These are phyloP conservation scores for Parotia lawesii DNA, from an alignment of 2,113 vertebrate species.

Conservation along the genomic window DNA sequence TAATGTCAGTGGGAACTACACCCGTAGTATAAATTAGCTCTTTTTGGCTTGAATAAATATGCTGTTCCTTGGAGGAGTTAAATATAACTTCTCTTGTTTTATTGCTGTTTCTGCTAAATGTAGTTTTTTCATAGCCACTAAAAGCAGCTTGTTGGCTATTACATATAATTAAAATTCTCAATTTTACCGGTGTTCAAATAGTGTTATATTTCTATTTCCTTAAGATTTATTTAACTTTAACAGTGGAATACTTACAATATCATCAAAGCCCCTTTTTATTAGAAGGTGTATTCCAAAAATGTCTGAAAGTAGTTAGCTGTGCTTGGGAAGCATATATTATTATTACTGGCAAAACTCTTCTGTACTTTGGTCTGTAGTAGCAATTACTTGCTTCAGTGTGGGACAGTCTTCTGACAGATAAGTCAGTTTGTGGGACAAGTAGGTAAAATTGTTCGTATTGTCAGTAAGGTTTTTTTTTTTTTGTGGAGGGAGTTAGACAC, in stretches of 20 bases:
- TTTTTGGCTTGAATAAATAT: conserved; percentile 45
- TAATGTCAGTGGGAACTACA: conserved; percentile 51
- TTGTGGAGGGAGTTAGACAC: neutral
- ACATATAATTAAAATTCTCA: conserved; percentile 34
- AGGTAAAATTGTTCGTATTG: neutral
- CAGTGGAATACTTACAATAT: conserved; percentile 17
- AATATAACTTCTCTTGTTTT: conserved; percentile 40
- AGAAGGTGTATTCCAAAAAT: conserved; percentile 17
- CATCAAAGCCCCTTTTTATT: conserved; percentile 27
- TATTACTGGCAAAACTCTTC: neutral
- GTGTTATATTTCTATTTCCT: conserved; percentile 30
- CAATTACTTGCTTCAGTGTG: neutral
- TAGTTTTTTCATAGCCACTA: conserved; percentile 24
- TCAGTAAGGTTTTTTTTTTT: neutral
- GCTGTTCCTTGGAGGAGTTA: conserved; percentile 41
- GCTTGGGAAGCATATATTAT: neutral
- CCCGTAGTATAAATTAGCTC: conserved; percentile 38
- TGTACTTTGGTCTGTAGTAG: neutral
- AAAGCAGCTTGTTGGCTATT: conserved; percentile 31
- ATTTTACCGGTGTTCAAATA: conserved; percentile 20
- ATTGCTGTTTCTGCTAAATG: conserved; percentile 42
- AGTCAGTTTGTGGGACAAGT: neutral
- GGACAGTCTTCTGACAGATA: neutral
- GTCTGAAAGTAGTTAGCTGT: neutral
- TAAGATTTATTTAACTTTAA: conserved; percentile 26